These are phyloP conservation scores for Smittia aterrima DNA, from an alignment of 2,888 invertebrate species.

Conservation along the genomic window DNA sequence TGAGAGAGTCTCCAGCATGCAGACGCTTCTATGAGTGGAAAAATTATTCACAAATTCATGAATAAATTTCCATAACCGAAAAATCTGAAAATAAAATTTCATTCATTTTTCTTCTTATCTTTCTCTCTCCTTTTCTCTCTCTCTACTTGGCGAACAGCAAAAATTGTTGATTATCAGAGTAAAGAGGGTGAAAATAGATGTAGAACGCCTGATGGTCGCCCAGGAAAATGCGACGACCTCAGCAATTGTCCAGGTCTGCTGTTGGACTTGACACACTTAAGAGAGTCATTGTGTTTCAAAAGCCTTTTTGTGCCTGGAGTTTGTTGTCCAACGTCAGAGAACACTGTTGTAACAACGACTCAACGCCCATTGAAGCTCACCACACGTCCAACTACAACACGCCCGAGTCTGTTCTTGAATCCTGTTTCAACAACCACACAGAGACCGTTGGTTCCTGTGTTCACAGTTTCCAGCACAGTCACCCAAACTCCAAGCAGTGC, in stretches of 20 bases:
- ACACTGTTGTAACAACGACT: conserved; percentile 48
- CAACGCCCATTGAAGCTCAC: conserved; percentile 50
- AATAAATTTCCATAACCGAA: conserved; percentile 35
- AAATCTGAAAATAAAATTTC: conserved; percentile 14
- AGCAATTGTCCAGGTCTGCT: conserved; percentile 84
- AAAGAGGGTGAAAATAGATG: conserved; percentile 65
- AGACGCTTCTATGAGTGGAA: background rate
- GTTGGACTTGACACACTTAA: conserved; percentile 73
- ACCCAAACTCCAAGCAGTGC: conserved; percentile 44
- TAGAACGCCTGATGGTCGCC: conserved; percentile 75
- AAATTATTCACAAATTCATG: conserved; percentile 29
- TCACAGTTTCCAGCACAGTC: conserved; percentile 46
- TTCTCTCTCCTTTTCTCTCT: background rate
- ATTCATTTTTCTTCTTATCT: background rate
- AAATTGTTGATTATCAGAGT: conserved; percentile 53
- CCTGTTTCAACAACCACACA: conserved; percentile 53
- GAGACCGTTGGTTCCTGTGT: conserved; percentile 54
- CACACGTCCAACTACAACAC: conserved; percentile 48
- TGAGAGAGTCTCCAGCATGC: background rate
- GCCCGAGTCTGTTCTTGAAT: conserved; percentile 49
- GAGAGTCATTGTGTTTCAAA: conserved; percentile 88
- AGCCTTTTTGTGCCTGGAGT: conserved; percentile 89
- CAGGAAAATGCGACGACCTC: conserved; percentile 81
- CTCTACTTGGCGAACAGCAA: conserved; percentile 47
- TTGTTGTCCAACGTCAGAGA: conserved; percentile 70